A percentile compares a stretch with the other conserved stretches of the same genome.
These are phyloP conservation scores for Diarsia mendica DNA, from an alignment of 2,888 invertebrate species.

Conservation along the genomic window DNA sequence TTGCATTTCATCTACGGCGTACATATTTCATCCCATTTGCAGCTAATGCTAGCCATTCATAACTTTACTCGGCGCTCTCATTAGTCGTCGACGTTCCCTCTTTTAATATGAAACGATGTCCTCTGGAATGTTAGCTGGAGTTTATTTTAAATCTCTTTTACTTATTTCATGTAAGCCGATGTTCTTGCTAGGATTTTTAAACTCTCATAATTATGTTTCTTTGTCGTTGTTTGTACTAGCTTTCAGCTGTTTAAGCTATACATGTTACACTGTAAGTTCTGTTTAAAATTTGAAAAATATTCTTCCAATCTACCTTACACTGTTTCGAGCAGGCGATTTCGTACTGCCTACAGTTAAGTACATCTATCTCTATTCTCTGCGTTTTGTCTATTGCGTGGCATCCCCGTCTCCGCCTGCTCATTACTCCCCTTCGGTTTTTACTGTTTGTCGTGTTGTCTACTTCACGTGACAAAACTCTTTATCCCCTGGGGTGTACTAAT, in stretches of 20 bases:
- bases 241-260: background rate
- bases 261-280: background rate
- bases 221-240: background rate
- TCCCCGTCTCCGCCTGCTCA: background rate
- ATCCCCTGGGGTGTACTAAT: slow-evolving; percentile 19
- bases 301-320: too few species aligned
- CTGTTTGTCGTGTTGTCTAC: background rate
- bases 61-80: slow-evolving; percentile 42
- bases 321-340: too few species aligned
- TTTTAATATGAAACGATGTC: slow-evolving; percentile 23
- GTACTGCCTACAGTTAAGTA: too few species aligned
- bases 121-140: slow-evolving; percentile 15
- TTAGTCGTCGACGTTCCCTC: slow-evolving; percentile 38
- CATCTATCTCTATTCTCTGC: background rate
- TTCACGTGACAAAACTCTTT: background rate
- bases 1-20: slow-evolving; percentile 39
- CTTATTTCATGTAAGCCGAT: background rate
- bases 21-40: slow-evolving; percentile 55
- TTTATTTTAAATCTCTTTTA: slow-evolving; percentile 22
- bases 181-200: background rate
- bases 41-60: slow-evolving; percentile 51
- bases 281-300: too few species aligned
- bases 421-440: slow-evolving; percentile 20
- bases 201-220: background rate
- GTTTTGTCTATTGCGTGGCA: background rate